Evolutionary conservation across 1,140 invertebrate genomes (phyloP).

Genomic region (Pissodes strobi): DNA sequence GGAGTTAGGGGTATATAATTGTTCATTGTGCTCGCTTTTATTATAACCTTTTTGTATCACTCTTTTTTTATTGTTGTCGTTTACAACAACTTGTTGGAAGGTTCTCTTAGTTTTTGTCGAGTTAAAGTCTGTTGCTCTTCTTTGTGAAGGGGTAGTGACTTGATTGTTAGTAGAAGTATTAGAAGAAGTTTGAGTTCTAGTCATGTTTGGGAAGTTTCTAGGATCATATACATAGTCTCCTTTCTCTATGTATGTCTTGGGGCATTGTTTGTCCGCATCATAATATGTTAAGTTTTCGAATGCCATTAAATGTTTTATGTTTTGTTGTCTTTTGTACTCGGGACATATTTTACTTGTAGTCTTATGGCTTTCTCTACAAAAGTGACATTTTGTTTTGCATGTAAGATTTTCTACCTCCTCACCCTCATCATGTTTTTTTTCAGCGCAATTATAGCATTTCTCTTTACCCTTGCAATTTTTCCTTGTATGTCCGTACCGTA

Average conservation of each 20-base stretch:
- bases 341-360: no score
- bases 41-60: slow-evolving; percentile 10
- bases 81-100: slow-evolving; percentile 1
- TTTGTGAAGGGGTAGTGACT: background rate
- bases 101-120: background rate
- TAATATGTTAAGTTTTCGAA: slow-evolving; percentile 23
- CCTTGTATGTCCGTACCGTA: no score
- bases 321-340: no score
- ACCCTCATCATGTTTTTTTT: no score
- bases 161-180: background rate
- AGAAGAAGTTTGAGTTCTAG: background rate
- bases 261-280: slow-evolving; percentile 1
- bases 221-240: slow-evolving; percentile 3
- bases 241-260: background rate
- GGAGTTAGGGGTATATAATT: slow-evolving; percentile 8
- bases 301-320: no score
- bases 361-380: no score
- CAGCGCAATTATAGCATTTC: no score
- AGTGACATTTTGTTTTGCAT: no score
- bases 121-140: slow-evolving; percentile 6
- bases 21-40: slow-evolving; percentile 5
- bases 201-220: background rate
- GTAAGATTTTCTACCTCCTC: no score
- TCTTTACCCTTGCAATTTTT: no score
- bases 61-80: slow-evolving; percentile 5